Evolutionary conservation across 2,888 invertebrate species (phyloP), one percentile per base, ranked within the genome.

Genomic region (Catocala nupta): DNA sequence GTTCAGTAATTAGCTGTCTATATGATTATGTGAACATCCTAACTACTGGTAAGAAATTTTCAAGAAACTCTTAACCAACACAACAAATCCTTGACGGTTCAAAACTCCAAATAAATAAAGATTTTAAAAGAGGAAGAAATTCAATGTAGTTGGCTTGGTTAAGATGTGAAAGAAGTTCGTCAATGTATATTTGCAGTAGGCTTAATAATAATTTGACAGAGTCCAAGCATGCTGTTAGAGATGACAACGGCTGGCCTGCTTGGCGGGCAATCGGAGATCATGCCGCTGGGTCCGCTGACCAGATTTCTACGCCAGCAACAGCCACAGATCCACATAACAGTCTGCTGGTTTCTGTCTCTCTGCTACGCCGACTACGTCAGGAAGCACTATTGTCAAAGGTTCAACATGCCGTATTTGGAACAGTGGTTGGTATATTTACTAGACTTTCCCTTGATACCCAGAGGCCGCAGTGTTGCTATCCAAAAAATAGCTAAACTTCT

Each of bases 321-420:
- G 81, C 92, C 92, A 0, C 93, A 92, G 80, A 92, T 94, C 75
- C 93, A 94, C 84, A 91, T 94, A 70, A 93, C 93, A 0, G 73
- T 90, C n/a, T 93, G 94, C 86, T 94, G 94, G 94, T 91, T 93
- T 84, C 87, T 93, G 34, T 89, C 93, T 0, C 86, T 93, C 11
- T 93, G 93, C 79, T 93, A 92, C 81, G 93, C 93, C 0, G 93
- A 93, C 72, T 94, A 91, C 78, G 89, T 94, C 55, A 82, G 93
- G 71, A 93, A 93, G 68, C 83, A 91, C 66, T 93, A 92, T 83
- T 93, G 93, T 74, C 85, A 83, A 65, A 77, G 90, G 5, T 93
- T 92, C 84, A 90, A 91, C 60, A 77, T 93, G 86, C 94, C 94
- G 0, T 93, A 93, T 68, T 79, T 94, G 85, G 92, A 93, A 65